These are phyloP conservation scores for Pseudococcus longispinus DNA, from an alignment of 2,888 invertebrate species.

Conservation along the genomic window DNA sequence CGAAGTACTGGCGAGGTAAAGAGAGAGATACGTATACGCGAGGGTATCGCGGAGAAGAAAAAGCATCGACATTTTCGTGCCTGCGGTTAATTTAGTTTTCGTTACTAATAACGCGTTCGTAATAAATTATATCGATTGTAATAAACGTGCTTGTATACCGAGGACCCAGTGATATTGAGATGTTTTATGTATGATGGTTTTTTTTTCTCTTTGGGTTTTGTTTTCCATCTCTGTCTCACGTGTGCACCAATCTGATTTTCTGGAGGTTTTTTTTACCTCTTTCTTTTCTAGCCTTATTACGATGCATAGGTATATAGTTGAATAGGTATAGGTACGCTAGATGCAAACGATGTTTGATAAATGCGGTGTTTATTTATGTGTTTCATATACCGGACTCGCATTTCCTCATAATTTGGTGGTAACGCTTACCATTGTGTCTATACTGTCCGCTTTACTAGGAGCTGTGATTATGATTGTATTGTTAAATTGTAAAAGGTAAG, in stretches of 20 bases:
- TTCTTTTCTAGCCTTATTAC: neutral
- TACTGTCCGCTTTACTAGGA: constrained; percentile 55
- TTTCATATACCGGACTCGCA: constrained; percentile 48
- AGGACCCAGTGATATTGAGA: constrained; percentile 22
- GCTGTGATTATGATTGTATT: constrained; percentile 57
- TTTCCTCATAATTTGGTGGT: constrained; percentile 53
- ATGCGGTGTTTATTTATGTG: constrained; percentile 35
- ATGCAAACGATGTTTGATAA: neutral
- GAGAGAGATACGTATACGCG: neutral
- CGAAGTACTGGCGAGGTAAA: neutral
- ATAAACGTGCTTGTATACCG: constrained; percentile 17
- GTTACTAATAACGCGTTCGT: constrained; percentile 41
- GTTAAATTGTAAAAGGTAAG: constrained; percentile 56
- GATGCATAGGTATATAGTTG: neutral
- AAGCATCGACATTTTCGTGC: constrained; percentile 44
- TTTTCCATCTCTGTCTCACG: neutral
- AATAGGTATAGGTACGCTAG: neutral
- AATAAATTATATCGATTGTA: constrained; percentile 45
- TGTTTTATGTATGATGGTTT: constrained; percentile 33
- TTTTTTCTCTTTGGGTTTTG: neutral
- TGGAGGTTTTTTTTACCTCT: neutral
- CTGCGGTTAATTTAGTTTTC: constrained; percentile 44
- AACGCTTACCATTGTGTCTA: constrained; percentile 53
- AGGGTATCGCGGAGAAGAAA: neutral
- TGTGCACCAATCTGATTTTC: neutral